phyloP scores from a whole-genome alignment of 2,888 invertebrate species.

The Stenodera caucasica region DNA sequence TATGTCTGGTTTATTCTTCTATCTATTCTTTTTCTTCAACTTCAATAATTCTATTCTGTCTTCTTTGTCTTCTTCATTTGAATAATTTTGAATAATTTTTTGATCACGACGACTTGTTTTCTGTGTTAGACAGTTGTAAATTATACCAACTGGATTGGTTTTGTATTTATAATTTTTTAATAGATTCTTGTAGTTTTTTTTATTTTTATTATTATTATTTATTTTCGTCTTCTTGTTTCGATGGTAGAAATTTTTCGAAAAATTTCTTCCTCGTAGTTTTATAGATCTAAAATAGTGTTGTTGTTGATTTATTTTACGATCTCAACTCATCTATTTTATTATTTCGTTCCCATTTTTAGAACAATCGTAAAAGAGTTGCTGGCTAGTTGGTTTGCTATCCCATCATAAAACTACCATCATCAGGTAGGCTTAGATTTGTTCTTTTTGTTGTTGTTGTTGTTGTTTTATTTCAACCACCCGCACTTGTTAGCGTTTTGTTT shows the following conservation, averaged over 20 bases:
- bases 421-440: neutral
- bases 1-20: conserved; percentile 31
- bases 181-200: too few relatives aligned
- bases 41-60: conserved; percentile 14
- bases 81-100: conserved; percentile 55
- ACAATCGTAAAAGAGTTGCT: conserved; percentile 19
- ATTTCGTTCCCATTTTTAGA: conserved; percentile 15
- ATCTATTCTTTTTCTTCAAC: conserved; percentile 11
- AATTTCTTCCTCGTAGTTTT: too few relatives aligned
- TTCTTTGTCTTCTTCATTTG: conserved; percentile 45
- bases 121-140: conserved; percentile 40
- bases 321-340: conserved; percentile 22
- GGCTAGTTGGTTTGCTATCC: neutral
- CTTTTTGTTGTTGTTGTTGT: too few relatives aligned
- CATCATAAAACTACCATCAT: conserved; percentile 12
- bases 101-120: conserved; percentile 39
- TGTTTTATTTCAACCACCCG: neutral
- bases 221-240: too few relatives aligned
- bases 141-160: conserved; percentile 36
- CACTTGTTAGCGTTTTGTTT: neutral
- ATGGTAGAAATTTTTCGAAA: too few relatives aligned
- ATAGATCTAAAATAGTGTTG: conserved; percentile 8
- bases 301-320: conserved; percentile 27
- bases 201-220: too few relatives aligned
- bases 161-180: conserved; percentile 34